Evolutionary conservation across 2,797 vertebrate species (phyloP).

Genomic region (Acridotheres tristis): DNA sequence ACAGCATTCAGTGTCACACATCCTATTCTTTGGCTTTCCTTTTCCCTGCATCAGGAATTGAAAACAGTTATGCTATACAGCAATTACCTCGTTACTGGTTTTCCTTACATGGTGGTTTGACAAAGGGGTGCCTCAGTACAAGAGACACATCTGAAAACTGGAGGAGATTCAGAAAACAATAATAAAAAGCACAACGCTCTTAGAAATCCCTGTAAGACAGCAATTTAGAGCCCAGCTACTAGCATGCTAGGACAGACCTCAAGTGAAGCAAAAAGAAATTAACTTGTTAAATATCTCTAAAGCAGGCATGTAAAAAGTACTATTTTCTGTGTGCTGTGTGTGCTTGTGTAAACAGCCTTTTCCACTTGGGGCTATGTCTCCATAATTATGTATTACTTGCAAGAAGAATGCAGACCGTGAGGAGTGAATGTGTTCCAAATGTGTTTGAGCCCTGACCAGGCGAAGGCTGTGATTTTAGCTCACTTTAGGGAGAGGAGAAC

Average conservation of each 20-base stretch:
- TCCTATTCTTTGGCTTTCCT: neutral
- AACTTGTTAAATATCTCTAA: constrained; percentile 26
- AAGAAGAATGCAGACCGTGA: neutral
- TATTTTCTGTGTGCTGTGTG: neutral
- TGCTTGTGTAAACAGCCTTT: neutral
- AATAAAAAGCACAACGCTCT: neutral
- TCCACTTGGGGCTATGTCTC: neutral
- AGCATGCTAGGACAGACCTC: constrained; percentile 20
- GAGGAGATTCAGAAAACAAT: neutral
- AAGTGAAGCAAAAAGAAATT: constrained; percentile 24
- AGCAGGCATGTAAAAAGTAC: neutral
- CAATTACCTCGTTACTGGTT: neutral
- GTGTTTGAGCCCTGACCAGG: neutral
- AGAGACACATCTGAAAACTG: neutral
- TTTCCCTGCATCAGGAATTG: neutral
- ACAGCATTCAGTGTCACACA: rapidly evolving
- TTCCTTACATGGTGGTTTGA: neutral
- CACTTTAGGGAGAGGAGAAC: constrained; percentile 1
- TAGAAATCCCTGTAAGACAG: constrained; percentile 27
- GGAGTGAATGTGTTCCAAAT: constrained; percentile 29
- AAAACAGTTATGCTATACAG: neutral
- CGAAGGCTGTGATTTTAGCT: neutral
- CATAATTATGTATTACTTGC: neutral
- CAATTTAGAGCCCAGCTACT: neutral
- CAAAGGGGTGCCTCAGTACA: neutral